phyloP scores from a whole-genome alignment of 1,140 invertebrate genomes.

The Drosophila mayri region DNA sequence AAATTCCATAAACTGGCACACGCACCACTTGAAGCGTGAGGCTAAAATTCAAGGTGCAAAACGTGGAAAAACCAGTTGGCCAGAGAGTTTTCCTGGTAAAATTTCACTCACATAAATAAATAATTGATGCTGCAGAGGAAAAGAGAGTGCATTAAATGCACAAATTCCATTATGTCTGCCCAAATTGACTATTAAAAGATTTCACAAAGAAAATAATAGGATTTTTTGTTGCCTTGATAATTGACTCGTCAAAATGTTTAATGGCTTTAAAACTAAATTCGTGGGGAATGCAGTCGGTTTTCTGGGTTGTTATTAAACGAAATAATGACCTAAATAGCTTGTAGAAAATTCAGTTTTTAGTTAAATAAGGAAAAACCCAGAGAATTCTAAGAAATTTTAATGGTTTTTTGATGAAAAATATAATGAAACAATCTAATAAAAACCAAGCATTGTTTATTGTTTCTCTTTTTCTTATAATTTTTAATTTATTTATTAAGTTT shows the following conservation, averaged over 20 bases:
- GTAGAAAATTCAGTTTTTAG: not conserved
- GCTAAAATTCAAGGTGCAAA: conserved; percentile 33
- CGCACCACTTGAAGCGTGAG: conserved; percentile 58
- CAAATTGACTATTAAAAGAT: conserved; percentile 13
- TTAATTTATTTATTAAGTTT: not conserved
- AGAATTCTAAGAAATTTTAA: not conserved
- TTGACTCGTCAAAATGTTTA: conserved; percentile 14
- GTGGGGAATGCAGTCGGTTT: not conserved
- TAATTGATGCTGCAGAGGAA: conserved; percentile 9
- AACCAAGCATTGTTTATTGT: not conserved
- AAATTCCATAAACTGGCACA: conserved; percentile 52
- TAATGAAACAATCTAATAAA: not conserved
- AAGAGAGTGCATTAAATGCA: conserved; percentile 11
- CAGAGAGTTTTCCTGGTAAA: conserved; percentile 4
- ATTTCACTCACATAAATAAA: conserved; percentile 15
- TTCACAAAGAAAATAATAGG: conserved; percentile 13
- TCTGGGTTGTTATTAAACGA: too few species aligned
- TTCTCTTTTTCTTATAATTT: not conserved
- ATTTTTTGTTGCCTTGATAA: conserved; percentile 2
- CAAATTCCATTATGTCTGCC: conserved; percentile 12
- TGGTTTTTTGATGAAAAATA: not conserved
- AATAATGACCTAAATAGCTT: not conserved
- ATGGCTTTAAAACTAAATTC: not conserved
- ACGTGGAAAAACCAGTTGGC: conserved; percentile 41
- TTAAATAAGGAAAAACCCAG: too few species aligned